Base-by-base conservation (phyloP, 2,888 invertebrate genomes). In the Achlya flavicornis region DNA sequence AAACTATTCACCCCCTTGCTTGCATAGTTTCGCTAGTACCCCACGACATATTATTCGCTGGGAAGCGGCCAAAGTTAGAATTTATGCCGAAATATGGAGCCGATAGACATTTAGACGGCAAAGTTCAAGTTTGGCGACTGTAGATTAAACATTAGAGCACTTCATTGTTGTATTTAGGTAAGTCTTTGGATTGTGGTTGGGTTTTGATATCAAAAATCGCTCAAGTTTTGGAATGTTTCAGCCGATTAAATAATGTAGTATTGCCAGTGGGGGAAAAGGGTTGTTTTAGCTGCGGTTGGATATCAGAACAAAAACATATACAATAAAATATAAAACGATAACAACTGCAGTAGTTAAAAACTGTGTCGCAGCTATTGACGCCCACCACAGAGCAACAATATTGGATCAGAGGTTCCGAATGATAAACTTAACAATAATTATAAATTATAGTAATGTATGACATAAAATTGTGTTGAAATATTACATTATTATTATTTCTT, bases 41-140 rank as follows among this genome's bases (percentile, higher is more conserved):
- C 62, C 66, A 64, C 66, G 59, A 57, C 64, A 64, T 61, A 53
- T 16, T 59, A 59, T 60, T 60, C 41, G 19, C 53, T 53, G 53
- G 53, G 19, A 35, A 61, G 63, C 62, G 60, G 68, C 58, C 68
- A 73, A 81, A 83, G 77, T 86, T 87, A 78, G 83, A 85, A 86
- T 87, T 87, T 86, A 87, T 85, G 86, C 81, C 82, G 76, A 86
- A 87, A 84, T 86, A 83, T 85, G 75, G 74, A 60, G 60, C 26
- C 60, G 60, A 60, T 74, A 76, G 48, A 77, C 70, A 71, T 72
- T 75, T 66, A 63, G 69, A 71, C 72, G 77, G 63, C 64, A 68
- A 78, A 79, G 76, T 79, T 78, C 64, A 62, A 64, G 66, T 66
- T 62, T 85, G 85, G 81, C 46, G 68, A 75, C 76, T 77, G 84